Evolutionary conservation across 2,113 vertebrate species (phyloP), one percentile per base, ranked within the genome.

Genomic region (Pogona vitticeps): DNA sequence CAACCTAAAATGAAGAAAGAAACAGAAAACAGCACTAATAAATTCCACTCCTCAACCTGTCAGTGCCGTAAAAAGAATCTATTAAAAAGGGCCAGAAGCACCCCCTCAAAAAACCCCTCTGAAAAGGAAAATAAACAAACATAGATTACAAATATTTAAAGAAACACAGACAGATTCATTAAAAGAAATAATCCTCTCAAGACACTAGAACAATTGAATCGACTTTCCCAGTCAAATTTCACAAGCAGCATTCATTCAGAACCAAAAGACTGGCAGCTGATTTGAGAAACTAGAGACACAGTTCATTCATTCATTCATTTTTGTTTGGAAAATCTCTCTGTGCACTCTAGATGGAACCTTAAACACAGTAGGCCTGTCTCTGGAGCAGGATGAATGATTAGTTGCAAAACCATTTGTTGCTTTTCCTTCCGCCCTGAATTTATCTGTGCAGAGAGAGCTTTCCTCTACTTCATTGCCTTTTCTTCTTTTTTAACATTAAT

Each of bases 11-110:
- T 31, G 7, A 88, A 91, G 83, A 63, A 40, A 36, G 65, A 90
- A 91, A 87, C 59, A 91, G n/a, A 88, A 84, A 89, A 8, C 31
- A 87, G 15, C 14, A 91, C 20, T 91, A 90, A 89, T 76, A 91
- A 86, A 1, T 1, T 3, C 17, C 0, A 72, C 91, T 90, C 89
- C 79, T 88, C 80, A 90, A 84, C 23, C 36, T 91, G 85, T 90
- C 91, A 92, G 28, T 28, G 73, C 36, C 56, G 75, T 73, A 13
- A 91, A 87, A 92, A 88, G 58, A 18, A 40, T 0, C 18, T 28
- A 15, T 68, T 91, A 90, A 90, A 86, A 88, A 17, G 85, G 33
- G 80, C 3, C 89, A 89, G 28, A 23, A 52, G 8, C 61, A 83
- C 6, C 86, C n/a, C n/a, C n/a, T n/a, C 40, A 88, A 59, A 90